Percentiles rank a stretch among this genome's conserved stretches.
Conservation (phyloP, 1,140 invertebrate species). For the Drosophila oshimai region DNA sequence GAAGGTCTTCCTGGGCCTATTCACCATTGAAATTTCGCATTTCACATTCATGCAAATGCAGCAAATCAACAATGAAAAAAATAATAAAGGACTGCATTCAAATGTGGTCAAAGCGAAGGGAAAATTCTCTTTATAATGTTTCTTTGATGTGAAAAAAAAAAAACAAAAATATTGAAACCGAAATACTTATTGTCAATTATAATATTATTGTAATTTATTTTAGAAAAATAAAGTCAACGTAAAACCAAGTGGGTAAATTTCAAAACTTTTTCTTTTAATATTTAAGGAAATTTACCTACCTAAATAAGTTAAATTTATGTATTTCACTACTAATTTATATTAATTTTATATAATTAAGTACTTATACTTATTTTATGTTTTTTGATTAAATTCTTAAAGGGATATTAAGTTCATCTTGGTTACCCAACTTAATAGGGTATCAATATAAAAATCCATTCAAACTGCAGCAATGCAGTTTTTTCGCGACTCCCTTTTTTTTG, state of each 20-base stretch:
- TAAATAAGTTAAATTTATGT: too few species aligned
- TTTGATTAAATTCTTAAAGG: too few species aligned
- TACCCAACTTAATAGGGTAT: neutral
- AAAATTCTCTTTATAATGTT: neutral
- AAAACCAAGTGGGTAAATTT: too few species aligned
- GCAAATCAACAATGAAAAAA: constrained; percentile 64
- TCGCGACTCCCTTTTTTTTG: neutral
- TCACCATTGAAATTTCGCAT: constrained; percentile 73
- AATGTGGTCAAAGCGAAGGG: neutral
- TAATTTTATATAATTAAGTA: neutral
- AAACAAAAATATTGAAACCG: too few species aligned
- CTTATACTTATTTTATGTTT: too few species aligned
- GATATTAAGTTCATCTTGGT: neutral
- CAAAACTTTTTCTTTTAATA: too few species aligned
- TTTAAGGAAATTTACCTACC: too few species aligned
- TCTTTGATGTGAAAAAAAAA: neutral
- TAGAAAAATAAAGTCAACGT: too few species aligned
- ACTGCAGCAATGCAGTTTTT: constrained; percentile 61
- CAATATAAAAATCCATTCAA: constrained; percentile 54
- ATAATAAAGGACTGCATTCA: constrained; percentile 27
- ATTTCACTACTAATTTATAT: neutral
- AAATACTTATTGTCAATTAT: too few species aligned
- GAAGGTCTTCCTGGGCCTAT: constrained; percentile 67
- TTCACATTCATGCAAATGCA: constrained; percentile 66
- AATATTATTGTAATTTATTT: too few species aligned